A percentile compares a stretch with the other conserved stretches of the same genome.
These are phyloP conservation scores for Melanostoma mellinum DNA, from an alignment of 2,888 invertebrate species.

Conservation along the genomic window DNA sequence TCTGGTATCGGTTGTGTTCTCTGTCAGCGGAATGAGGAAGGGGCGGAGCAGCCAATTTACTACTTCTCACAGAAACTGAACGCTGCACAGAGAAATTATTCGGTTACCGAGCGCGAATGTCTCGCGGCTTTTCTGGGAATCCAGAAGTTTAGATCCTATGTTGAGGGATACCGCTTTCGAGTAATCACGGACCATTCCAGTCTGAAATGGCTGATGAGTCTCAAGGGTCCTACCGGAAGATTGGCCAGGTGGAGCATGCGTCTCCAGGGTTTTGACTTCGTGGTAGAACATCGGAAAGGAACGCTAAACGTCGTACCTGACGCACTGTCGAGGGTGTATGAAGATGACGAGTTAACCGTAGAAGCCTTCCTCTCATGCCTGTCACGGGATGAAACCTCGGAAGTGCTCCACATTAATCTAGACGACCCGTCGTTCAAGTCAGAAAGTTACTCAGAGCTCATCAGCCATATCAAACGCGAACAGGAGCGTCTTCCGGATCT, in stretches of 20 bases:
- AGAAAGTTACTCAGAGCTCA: neutral
- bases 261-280: slow-evolving; percentile 15
- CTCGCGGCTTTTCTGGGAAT: slow-evolving; percentile 42
- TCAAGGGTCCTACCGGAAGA: neutral
- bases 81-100: no score
- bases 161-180: slow-evolving; percentile 32
- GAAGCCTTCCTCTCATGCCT: slow-evolving; percentile 3
- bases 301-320: no score
- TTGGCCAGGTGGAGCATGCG: neutral
- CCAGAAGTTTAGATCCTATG: slow-evolving; percentile 44
- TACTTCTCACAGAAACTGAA: no score
- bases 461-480: neutral
- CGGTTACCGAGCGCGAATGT: no score
- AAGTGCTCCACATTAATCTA: neutral
- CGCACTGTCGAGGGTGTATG: neutral
- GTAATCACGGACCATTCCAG: no score
- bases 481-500: neutral
- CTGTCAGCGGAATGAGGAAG: neutral
- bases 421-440: neutral
- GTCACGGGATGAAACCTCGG: neutral
- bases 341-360: neutral
- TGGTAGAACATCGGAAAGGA: slow-evolving; percentile 4
- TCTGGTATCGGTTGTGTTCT: neutral
- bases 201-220: no score
- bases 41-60: no score